Evolutionary conservation across 2,888 invertebrate species (phyloP), one percentile per base, ranked within the genome.

Genomic region (Hydraecia micacea): DNA sequence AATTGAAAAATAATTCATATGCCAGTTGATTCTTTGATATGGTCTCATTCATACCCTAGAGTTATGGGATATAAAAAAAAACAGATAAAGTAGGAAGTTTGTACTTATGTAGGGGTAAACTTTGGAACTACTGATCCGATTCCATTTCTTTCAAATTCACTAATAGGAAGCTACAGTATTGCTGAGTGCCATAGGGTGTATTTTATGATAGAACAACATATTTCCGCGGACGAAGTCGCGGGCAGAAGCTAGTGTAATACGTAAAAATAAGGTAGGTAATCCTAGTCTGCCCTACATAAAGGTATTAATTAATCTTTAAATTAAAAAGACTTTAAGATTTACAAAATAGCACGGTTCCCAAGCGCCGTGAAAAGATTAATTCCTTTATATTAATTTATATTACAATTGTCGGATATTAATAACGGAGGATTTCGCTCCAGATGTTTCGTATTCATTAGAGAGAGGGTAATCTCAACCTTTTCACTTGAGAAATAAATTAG

Each of bases 371-470:
- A 81, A 77, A 70, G 68, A 76, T 73, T 86, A 86, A 88, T 89
- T 87, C 80, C 77, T 84, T 32, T 73, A 55, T 76, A 87, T 90
- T 85, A 88, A 86, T 81, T 89, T 85, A 89, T 88, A 89, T 88
- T 87, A 87, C 84, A 88, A 87, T 85, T 87, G 88, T 73, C 78
- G 79, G 84, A 66, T 83, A 89, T 88, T 89, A 88, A 88, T 89
- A 86, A 87, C 68, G 66, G 70, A 77, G 75, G 83, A 86, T 84
- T 84, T 75, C 25, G 73, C 65, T 79, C 76, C 89, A 91, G 91
- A 89, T 88, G 91, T 87, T 86, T 74, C 85, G 75, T 79, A 88
- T 88, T 89, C 86, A 89, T 91, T 87, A 87, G 80, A 70, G 80
- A 70, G 83, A 62, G 75, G 77, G 77, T 83, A 80, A 87, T 88